Base-by-base conservation (phyloP, 1,140 invertebrate species). In the Drosophila parvula region DNA sequence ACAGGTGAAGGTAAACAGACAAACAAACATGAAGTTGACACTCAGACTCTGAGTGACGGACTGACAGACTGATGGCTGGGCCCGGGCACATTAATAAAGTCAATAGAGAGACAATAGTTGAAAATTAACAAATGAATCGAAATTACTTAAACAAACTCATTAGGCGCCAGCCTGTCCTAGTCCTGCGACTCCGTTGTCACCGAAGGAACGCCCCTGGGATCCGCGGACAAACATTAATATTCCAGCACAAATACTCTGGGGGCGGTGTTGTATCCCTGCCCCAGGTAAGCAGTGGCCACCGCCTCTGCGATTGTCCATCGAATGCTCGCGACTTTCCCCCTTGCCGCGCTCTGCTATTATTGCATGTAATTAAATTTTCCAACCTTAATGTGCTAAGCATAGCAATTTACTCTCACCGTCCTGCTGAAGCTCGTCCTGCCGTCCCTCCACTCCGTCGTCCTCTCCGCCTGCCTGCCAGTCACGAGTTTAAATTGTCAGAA, bases 101-200 rank as follows among this genome's bases (percentile, higher is more conserved):
- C 83, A 88, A 86, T 86, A 88, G 67, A 82, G 67, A 65, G 83
- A 86, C 83, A 86, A 86, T 86, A 86, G 83, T 86, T 86, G 71
- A 88, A 88, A 88, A 89, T 88, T 80, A 88, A 88, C 83, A 88
- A 88, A 88, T 89, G 83, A 88, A 88, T 88, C 79, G 83, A 89
- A 88, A 88, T 88, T 89, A 83, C 83, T 88, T 89, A 89, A 88
- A 83, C 83, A 88, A 88, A 88, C 84, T 88, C 83, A 88, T 88
- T 88, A 89, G 84, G 71, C 83, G 62, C 16, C 67, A 48, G 78
- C 63, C 59, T 74, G 76, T 81, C 78, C 74, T 62, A 43, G 62
- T 62, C 50, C 79, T 62, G 62, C 67, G 43, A 40, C 71, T 50
- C 48, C 81, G 79, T 67, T 86, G 83, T 77, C 83, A 77, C 75